Conservation (phyloP, 1,140 invertebrate genomes). For the Harlomillsia oculata region DNA sequence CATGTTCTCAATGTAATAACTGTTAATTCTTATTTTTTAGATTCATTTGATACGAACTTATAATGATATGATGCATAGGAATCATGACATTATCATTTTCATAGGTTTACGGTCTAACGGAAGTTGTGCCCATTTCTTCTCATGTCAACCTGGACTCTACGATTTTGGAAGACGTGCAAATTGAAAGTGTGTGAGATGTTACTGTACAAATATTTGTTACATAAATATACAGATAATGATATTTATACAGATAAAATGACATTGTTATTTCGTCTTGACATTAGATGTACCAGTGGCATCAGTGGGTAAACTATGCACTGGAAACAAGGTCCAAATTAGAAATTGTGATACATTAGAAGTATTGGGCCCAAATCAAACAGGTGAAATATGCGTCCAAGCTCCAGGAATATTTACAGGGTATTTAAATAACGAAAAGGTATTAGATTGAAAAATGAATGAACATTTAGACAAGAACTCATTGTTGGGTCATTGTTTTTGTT, state of each 20-base stretch:
- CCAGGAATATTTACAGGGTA: constrained; percentile 11
- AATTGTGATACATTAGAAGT: constrained; percentile 15
- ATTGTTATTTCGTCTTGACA: neutral
- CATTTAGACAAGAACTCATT: neutral
- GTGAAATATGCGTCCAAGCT: constrained; percentile 22
- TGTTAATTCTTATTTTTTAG: neutral
- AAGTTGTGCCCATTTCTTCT: constrained; percentile 8
- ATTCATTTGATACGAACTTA: neutral
- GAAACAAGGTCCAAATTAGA: constrained; percentile 17
- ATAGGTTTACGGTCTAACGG: constrained; percentile 29
- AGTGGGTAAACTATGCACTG: constrained; percentile 20
- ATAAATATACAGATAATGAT: neutral
- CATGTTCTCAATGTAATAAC: constrained; percentile 22
- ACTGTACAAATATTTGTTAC: neutral
- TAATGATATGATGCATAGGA: neutral
- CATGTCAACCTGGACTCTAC: neutral
- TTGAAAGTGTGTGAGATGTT: neutral
- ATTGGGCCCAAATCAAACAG: constrained; percentile 17
- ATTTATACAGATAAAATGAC: neutral
- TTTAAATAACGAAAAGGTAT: constrained; percentile 20
- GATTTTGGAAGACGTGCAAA: neutral
- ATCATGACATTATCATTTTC: neutral
- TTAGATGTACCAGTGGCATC: constrained; percentile 3
- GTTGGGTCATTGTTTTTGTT: neutral
- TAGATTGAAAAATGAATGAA: neutral